These are phyloP conservation scores for Scaptomyza flava DNA, from an alignment of 2,888 invertebrate genomes.

Conservation along the genomic window DNA sequence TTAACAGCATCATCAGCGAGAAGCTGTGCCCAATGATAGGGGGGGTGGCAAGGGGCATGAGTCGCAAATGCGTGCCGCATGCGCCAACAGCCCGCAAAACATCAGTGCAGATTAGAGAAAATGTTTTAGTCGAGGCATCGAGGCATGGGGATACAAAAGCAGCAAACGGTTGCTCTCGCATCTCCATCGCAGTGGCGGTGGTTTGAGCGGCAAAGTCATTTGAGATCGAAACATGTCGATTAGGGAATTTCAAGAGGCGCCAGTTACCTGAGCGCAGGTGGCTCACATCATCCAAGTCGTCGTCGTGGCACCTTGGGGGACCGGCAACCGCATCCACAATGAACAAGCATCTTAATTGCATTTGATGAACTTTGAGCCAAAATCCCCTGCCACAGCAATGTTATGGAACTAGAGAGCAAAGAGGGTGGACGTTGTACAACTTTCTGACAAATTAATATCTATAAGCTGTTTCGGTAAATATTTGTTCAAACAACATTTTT, in stretches of 20 bases:
- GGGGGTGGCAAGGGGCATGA: constrained; percentile 6
- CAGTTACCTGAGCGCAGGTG: constrained; percentile 73
- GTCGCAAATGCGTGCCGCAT: constrained; percentile 70
- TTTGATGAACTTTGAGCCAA: constrained; percentile 83
- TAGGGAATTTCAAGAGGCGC: constrained; percentile 83
- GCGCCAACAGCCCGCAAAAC: constrained; percentile 54
- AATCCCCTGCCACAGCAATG: constrained; percentile 46
- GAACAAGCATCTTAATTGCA: constrained; percentile 83
- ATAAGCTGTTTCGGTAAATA: constrained; percentile 2
- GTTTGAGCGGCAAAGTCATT: constrained; percentile 71
- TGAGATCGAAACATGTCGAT: constrained; percentile 82
- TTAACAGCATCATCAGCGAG: constrained; percentile 62
- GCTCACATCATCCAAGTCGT: constrained; percentile 64
- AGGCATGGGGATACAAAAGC: constrained; percentile 16
- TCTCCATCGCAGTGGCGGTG: constrained; percentile 12
- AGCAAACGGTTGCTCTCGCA: constrained; percentile 11
- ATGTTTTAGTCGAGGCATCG: constrained; percentile 70
- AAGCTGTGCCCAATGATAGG: constrained; percentile 9
- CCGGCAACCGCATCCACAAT: constrained; percentile 41
- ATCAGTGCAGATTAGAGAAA: constrained; percentile 80
- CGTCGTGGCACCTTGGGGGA: constrained; percentile 71
- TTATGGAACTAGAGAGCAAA: constrained; percentile 1
- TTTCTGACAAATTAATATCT: constrained; percentile 51
- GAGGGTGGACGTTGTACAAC: constrained; percentile 9
- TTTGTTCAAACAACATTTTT: constrained; percentile 1